Base-by-base conservation (phyloP, 2,113 vertebrate species). In the Elaphurus davidianus region DNA sequence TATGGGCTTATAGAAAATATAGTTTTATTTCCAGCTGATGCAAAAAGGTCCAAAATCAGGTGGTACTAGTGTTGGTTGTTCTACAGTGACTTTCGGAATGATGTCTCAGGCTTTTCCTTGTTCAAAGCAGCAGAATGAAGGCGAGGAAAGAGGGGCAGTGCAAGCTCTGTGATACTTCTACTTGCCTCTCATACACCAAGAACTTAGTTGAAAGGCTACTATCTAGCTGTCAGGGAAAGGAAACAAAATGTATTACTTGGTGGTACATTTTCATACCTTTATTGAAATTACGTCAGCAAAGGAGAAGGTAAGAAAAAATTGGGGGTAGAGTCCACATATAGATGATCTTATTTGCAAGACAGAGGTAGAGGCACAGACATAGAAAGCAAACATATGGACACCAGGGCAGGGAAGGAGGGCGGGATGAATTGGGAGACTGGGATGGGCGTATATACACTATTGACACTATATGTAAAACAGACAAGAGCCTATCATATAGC, bases 131-230 rank as follows among this genome's bases (percentile, higher is more conserved):
- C 1, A n/a, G 67, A n/a, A 7, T 2, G 15, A 14, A 50, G 4
- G 11, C 2, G 1, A 47, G 11, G 8, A 15, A 67, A 8, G 23
- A 40, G 3, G 60, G 2, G 1, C 19, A 13, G 5, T 3, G 43
- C 8, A 4, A 0, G 6, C 14, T 60, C 50, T 30, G 13, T 10
- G 10, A n/a, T 1, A 1, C 21, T 27, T 79, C 8, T 7, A 9
- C 5, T 60, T 3, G 4, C 5, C 16, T 76, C 40, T 55, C 64
- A n/a, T 1, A 23, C 28, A n/a, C 33, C 47, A 47, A 43, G 23
- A 62, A 15, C 60, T 43, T 88, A 16, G 13, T 40, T 54, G 50
- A 82, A 86, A 89, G 11, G 4, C n/a, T 52, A 5, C 50, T 30
- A 27, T 47, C 47, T 60, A 50, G 5, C n/a, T 33, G 15, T 33